Conservation (phyloP, 2,113 vertebrate species). For the Stigmatopora nigra region DNA sequence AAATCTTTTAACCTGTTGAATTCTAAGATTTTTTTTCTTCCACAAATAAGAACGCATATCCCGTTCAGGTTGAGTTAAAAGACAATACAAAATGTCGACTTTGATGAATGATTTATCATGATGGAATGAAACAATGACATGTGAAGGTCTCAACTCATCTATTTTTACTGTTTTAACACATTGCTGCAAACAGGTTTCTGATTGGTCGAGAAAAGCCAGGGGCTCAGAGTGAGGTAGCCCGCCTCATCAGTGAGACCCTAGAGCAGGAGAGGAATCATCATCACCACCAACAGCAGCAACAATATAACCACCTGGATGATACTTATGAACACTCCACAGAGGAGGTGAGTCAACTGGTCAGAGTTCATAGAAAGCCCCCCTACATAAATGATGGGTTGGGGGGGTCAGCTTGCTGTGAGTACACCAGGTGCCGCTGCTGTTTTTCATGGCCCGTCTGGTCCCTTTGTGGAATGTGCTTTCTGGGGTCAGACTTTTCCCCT, state of each 20-base stretch:
- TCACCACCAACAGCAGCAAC: conserved; percentile 64
- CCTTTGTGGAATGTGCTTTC: conserved; percentile 51
- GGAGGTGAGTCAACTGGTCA: conserved; percentile 59
- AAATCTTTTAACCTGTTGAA: conserved; percentile 1
- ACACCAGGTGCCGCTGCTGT: conserved; percentile 33
- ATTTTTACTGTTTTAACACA: neutral
- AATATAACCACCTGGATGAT: conserved; percentile 72
- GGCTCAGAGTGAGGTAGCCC: conserved; percentile 84
- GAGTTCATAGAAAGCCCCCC: neutral
- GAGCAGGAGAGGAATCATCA: conserved; percentile 82
- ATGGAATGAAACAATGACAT: neutral
- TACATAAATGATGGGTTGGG: conserved; percentile 12
- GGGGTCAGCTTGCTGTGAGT: conserved; percentile 28
- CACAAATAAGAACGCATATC: neutral
- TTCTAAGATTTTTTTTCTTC: conserved; percentile 9
- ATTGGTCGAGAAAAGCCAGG: conserved; percentile 90
- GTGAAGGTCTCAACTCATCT: neutral
- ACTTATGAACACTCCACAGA: conserved; percentile 76
- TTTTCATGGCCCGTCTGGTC: conserved; percentile 28
- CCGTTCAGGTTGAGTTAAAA: neutral
- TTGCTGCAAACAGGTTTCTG: conserved; percentile 70
- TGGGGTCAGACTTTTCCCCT: conserved; percentile 23
- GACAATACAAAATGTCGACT: neutral
- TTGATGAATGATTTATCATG: neutral
- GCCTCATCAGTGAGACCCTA: conserved; percentile 87